Base-by-base conservation (phyloP, 2,888 invertebrate species). In the Druceiella hillmani region DNA sequence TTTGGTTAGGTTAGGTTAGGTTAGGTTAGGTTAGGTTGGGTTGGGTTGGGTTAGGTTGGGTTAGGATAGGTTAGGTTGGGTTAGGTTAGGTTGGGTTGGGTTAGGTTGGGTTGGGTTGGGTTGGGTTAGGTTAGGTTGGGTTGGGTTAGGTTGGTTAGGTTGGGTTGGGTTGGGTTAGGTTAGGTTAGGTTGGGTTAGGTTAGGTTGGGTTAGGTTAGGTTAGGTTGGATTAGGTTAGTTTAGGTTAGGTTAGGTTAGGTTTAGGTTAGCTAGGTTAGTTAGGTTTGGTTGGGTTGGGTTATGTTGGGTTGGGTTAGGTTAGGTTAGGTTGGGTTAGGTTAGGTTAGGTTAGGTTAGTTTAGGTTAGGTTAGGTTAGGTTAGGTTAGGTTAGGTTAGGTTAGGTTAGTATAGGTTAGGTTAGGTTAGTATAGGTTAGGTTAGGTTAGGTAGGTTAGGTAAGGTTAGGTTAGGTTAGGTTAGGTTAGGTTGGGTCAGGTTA, bases 1-100 rank as follows among this genome's bases (percentile, higher is more conserved):
- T 17, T 31, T 31, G 15, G n/a, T n/a, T n/a, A n/a, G n/a, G n/a
- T 25, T 25, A 25, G 25, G 25, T 25, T 25, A 25, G 25, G 25
- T 25, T 25, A 25, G 25, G 25, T 25, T 25, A 25, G 25, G 25
- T 25, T 25, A 25, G 25, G 25, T 25, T 25, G 11, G 25, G 25
- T 25, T 25, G 11, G 25, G 25, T 25, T 25, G 11, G 25, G 25
- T 25, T 25, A 25, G 25, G 25, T 25, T 25, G 11, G 25, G 25
- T 25, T 25, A 25, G 25, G 25, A 10, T 25, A 25, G 25, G 25
- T 25, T 25, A 25, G 25, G 25, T 25, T 25, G 11, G 25, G 25
- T 25, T 25, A 25, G 25, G 25, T 25, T 25, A 31, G 25, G 25
- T 25, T 25, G 11, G 25, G 25, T 25, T 25, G 11, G 25, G 25